Base-by-base conservation (phyloP, 1,140 invertebrate species). In the Ceratoteleas bidentatus region DNA sequence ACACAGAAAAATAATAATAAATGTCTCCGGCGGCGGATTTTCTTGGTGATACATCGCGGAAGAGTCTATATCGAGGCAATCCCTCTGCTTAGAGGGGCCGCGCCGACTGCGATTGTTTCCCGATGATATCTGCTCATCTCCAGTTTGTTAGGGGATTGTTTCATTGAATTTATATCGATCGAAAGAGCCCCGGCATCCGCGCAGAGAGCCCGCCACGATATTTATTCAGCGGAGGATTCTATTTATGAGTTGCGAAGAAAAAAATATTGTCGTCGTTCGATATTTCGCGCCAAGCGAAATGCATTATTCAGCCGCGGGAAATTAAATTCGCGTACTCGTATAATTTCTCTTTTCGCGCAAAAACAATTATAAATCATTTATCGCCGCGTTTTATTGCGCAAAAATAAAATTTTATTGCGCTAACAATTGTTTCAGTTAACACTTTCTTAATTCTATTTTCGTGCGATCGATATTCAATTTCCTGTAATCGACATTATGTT, bases 91-190 rank as follows among this genome's bases (percentile, higher is more conserved):
- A 73, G 64, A 72, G 50, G 58, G 58, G 52, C 57, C 45, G 33
- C 32, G 43, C 15, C 40, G 53, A 13, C 58, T 33, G 36, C 58
- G 61, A 87, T 87, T 86, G 86, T 86, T 88, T 88, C 86, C 85
- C 72, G 86, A 87, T 88, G 73, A 74, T 87, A 88, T 88, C 86
- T 87, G 65, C 76, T 81, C 85, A 77, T 86, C 87, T 86, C 85
- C 79, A 86, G 86, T 87, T 85, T 88, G 86, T 87, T 88, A 87
- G 85, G 87, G 87, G 84, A 87, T 88, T 87, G 86, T 88, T 88
- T 88, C 84, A 87, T 88, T 87, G 87, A 88, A 87, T 88, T 58
- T 65, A 40, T 74, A 74, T 74, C 70, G 60, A 74, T 74, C 57
- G 16, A 45, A 16, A 4, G 11, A 57, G 45, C 47, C 49, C 24